Conservation (phyloP, 2,888 invertebrate species). For the Leptinotarsa tumamoca region DNA sequence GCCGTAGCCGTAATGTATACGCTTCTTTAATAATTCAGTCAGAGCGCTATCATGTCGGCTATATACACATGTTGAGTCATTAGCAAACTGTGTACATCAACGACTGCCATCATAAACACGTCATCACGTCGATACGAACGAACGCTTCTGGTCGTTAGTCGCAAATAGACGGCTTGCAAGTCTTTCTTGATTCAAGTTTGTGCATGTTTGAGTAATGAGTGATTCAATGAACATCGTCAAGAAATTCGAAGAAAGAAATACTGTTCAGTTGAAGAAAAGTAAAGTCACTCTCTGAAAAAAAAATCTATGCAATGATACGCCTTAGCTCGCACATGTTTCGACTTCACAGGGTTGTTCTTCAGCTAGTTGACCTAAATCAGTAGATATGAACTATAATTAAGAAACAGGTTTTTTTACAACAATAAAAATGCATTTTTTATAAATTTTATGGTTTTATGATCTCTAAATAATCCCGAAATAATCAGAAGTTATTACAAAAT, state of each 20-base stretch:
- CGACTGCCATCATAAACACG: conserved; percentile 64
- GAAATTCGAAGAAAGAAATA: not conserved
- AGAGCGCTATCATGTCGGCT: conserved; percentile 59
- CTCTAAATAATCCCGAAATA: too few relatives aligned
- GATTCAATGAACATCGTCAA: not conserved
- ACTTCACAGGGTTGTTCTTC: too few relatives aligned
- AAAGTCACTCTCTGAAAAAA: too few relatives aligned
- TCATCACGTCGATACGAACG: conserved; percentile 56
- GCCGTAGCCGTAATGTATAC: conserved; percentile 54
- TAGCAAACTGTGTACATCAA: conserved; percentile 63
- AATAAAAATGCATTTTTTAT: too few relatives aligned
- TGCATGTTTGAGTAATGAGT: conserved; percentile 16
- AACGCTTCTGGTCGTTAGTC: conserved; percentile 57
- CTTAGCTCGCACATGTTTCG: too few relatives aligned
- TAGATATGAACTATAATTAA: too few relatives aligned
- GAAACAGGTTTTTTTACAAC: too few relatives aligned
- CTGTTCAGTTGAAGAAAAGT: too few relatives aligned
- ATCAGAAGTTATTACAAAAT: too few relatives aligned
- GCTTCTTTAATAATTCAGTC: conserved; percentile 62
- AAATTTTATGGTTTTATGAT: too few relatives aligned
- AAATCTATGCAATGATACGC: too few relatives aligned
- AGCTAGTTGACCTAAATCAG: too few relatives aligned
- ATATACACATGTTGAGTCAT: conserved; percentile 64
- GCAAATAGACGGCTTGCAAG: conserved; percentile 34
- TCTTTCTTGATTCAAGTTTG: conserved; percentile 18